phyloP scores from a whole-genome alignment of 2,888 invertebrate genomes.

The Acheta domesticus region DNA sequence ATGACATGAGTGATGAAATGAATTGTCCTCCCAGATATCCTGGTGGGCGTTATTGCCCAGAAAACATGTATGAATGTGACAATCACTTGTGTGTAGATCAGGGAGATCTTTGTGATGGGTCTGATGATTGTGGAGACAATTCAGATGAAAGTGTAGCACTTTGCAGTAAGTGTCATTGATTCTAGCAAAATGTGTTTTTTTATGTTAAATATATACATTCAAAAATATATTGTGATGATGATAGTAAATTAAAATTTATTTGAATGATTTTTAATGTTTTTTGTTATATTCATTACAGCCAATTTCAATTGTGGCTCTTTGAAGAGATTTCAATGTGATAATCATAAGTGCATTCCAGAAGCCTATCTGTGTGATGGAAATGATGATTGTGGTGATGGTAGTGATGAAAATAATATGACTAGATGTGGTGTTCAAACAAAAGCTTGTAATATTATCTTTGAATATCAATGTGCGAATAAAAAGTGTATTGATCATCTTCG shows the following conservation, averaged over 20 bases:
- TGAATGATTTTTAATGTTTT: no score
- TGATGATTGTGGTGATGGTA: conserved; percentile 92
- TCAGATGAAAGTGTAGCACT: conserved; percentile 80
- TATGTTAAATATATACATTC: background rate
- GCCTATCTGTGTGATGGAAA: conserved; percentile 87
- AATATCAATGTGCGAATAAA: conserved; percentile 85
- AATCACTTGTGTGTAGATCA: conserved; percentile 90
- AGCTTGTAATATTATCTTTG: conserved; percentile 71
- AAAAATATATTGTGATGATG: background rate
- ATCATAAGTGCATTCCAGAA: conserved; percentile 80
- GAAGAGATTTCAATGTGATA: conserved; percentile 83
- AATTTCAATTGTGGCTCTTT: conserved; percentile 82
- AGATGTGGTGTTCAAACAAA: conserved; percentile 72
- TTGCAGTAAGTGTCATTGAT: conserved; percentile 53
- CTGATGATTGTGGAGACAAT: conserved; percentile 88
- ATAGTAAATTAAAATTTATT: no score
- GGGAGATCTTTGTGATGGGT: conserved; percentile 87
- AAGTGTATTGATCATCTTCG: conserved; percentile 75
- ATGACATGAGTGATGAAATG: conserved; percentile 85
- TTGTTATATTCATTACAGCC: conserved; percentile 45
- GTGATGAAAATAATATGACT: conserved; percentile 93
- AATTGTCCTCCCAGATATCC: conserved; percentile 87
- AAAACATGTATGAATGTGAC: conserved; percentile 83
- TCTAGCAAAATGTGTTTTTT: background rate
- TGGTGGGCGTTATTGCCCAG: conserved; percentile 83